Conservation (phyloP, 2,888 invertebrate genomes). For the Perizoma affinitatum region DNA sequence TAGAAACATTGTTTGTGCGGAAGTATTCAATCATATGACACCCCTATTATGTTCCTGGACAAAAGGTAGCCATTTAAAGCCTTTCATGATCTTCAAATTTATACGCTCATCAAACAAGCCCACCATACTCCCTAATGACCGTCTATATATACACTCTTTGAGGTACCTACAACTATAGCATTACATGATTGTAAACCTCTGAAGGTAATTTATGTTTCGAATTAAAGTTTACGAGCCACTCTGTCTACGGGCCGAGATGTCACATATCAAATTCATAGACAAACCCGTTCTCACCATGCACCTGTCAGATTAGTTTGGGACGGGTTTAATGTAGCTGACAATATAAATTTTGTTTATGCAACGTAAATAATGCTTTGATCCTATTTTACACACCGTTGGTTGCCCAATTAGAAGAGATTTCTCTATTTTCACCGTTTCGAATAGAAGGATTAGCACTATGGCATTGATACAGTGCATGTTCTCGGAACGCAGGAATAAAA, state of each 20-base stretch:
- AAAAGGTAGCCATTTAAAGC: slow-evolving; percentile 26
- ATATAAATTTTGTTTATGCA: slow-evolving; percentile 57
- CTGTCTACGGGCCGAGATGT: slow-evolving; percentile 65
- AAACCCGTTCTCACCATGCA: slow-evolving; percentile 66
- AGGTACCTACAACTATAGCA: slow-evolving; percentile 50
- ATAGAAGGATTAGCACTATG: too few species aligned
- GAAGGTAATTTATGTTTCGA: slow-evolving; percentile 71
- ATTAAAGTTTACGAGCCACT: slow-evolving; percentile 74
- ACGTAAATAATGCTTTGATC: slow-evolving; percentile 43
- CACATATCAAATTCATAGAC: slow-evolving; percentile 70
- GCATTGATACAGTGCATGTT: too few species aligned
- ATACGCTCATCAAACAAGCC: slow-evolving; percentile 45
- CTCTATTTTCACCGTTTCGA: background rate
- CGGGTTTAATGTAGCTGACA: slow-evolving; percentile 45
- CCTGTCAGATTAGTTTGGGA: slow-evolving; percentile 70
- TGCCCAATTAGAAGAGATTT: slow-evolving; percentile 26
- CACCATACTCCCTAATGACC: slow-evolving; percentile 60
- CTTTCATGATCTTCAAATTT: slow-evolving; percentile 28
- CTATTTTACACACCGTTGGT: slow-evolving; percentile 45
- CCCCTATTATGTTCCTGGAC: slow-evolving; percentile 12
- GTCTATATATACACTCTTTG: slow-evolving; percentile 58
- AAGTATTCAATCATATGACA: too few species aligned
- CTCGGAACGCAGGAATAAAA: slow-evolving; percentile 33
- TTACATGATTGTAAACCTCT: slow-evolving; percentile 67
- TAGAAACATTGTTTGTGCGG: too few species aligned